These are phyloP conservation scores for Lucilia sericata DNA, from an alignment of 1,140 invertebrate genomes.

Conservation along the genomic window DNA sequence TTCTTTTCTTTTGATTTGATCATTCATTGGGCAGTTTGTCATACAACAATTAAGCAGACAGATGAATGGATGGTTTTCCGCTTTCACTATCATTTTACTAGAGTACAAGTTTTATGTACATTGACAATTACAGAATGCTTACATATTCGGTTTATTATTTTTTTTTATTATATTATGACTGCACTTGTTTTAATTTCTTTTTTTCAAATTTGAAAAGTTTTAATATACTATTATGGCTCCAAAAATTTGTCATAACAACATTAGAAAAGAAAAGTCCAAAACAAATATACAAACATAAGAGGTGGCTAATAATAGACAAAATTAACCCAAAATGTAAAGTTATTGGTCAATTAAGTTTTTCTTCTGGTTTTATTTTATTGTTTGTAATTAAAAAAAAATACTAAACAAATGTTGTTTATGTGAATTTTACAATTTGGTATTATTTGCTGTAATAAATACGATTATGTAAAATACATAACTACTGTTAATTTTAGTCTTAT, in stretches of 20 bases:
- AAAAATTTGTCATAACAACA: background rate
- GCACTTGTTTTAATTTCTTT: slow-evolving; percentile 37
- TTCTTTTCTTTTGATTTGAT: background rate
- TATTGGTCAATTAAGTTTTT: background rate
- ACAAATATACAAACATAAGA: background rate
- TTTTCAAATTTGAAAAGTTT: background rate
- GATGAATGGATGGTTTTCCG: background rate
- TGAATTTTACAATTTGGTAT: background rate
- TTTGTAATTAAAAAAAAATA: background rate
- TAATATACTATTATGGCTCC: background rate
- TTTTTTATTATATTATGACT: background rate
- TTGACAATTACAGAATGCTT: background rate
- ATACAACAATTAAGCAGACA: slow-evolving; percentile 2
- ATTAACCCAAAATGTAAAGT: slow-evolving; percentile 27
- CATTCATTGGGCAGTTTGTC: slow-evolving; percentile 17
- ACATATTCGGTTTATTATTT: background rate
- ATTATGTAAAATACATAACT: background rate
- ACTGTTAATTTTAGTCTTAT: background rate
- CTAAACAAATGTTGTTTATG: too few relatives aligned
- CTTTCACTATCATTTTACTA: slow-evolving; percentile 37
- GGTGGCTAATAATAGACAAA: background rate
- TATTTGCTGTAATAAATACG: background rate
- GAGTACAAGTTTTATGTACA: too few relatives aligned
- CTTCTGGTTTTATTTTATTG: background rate
- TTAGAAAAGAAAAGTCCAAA: background rate